phyloP scores from a whole-genome alignment of 2,888 invertebrate genomes.

The Tolmerus cingulatus region DNA sequence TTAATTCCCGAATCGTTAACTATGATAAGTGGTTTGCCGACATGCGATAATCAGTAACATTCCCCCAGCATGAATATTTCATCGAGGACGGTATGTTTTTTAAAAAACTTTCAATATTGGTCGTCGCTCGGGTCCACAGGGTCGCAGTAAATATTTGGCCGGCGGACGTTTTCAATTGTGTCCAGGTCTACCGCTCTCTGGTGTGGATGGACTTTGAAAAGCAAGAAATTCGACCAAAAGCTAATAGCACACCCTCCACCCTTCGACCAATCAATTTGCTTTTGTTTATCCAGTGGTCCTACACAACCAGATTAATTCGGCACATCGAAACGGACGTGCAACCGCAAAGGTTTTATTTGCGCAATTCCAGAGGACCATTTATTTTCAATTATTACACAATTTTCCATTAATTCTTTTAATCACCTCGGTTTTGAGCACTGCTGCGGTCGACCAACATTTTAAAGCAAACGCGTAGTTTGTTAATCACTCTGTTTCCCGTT shows the following conservation, averaged over 20 bases:
- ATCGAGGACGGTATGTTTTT: not conserved
- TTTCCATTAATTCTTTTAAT: conserved; percentile 19
- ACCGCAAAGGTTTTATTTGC: not conserved
- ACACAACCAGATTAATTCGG: not conserved
- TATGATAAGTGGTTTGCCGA: conserved; percentile 33
- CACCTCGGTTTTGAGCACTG: not conserved
- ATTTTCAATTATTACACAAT: conserved; percentile 20
- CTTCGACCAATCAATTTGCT: not conserved
- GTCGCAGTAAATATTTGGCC: not conserved
- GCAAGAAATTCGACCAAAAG: not conserved
- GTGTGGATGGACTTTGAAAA: not conserved
- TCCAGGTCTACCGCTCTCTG: not conserved
- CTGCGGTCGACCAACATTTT: not conserved
- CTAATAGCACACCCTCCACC: not conserved
- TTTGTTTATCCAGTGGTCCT: not conserved
- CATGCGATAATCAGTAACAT: conserved; percentile 34
- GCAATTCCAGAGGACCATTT: not conserved
- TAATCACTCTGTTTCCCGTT: not conserved
- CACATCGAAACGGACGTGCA: not conserved
- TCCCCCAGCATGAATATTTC: conserved; percentile 22
- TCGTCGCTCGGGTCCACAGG: not conserved
- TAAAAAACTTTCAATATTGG: not conserved
- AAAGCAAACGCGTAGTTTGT: not conserved
- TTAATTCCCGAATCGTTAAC: conserved; percentile 36
- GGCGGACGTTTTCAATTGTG: not conserved